Percentiles rank a stretch among this genome's conserved stretches.
These are phyloP conservation scores for Cochlearius cochlearius DNA, from an alignment of 2,113 vertebrate species.

Conservation along the genomic window DNA sequence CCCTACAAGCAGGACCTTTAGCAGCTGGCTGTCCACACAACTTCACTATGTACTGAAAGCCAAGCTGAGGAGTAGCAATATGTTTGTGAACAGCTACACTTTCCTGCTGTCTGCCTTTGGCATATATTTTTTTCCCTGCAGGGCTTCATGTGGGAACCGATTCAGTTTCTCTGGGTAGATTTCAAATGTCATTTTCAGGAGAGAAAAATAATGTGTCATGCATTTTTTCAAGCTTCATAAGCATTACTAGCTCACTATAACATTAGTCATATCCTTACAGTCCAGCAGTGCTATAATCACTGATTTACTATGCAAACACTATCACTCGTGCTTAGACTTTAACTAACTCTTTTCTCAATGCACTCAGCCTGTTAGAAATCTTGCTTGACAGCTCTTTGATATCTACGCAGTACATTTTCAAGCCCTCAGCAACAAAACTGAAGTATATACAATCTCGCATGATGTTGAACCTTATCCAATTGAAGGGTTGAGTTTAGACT, in stretches of 20 bases:
- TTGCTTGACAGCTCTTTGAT: conserved; percentile 51
- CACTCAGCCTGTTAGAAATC: conserved; percentile 46
- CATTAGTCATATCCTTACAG: conserved; percentile 52
- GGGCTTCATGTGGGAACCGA: conserved; percentile 3
- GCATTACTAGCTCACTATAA: conserved; percentile 11
- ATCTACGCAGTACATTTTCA: conserved; percentile 24
- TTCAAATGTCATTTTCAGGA: conserved; percentile 46
- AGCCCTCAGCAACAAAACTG: conserved; percentile 40
- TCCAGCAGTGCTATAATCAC: conserved; percentile 48
- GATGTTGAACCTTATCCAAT: background rate
- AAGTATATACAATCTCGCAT: conserved; percentile 1
- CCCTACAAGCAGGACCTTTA: background rate
- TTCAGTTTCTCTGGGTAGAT: conserved; percentile 22
- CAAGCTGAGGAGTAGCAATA: background rate
- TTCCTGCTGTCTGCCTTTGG: conserved; percentile 6
- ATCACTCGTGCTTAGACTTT: conserved; percentile 44
- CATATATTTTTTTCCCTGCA: background rate
- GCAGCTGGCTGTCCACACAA: background rate
- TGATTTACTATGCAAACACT: conserved; percentile 56
- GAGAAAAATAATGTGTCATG: conserved; percentile 45
- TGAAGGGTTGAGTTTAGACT: background rate
- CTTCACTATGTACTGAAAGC: background rate
- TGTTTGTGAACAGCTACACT: background rate
- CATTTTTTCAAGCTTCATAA: conserved; percentile 41
- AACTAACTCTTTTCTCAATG: conserved; percentile 46